A percentile compares a stretch with the other conserved stretches of the same genome.
These are phyloP conservation scores for Perizoma affinitatum DNA, from an alignment of 2,888 invertebrate species.

Conservation along the genomic window DNA sequence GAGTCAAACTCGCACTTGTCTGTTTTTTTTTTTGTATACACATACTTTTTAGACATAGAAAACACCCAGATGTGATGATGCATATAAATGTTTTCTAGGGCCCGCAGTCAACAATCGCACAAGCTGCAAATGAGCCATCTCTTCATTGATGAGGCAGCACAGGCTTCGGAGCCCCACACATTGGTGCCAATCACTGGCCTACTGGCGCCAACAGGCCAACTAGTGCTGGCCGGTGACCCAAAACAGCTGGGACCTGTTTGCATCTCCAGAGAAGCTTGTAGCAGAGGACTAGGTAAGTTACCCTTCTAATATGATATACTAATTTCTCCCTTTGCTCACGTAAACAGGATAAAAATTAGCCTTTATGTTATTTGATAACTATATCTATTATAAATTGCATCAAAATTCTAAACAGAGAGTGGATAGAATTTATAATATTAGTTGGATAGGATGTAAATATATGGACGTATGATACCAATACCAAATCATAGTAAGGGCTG, in stretches of 20 bases:
- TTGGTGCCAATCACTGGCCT: constrained; percentile 87
- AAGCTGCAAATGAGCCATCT: constrained; percentile 88
- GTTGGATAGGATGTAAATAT: no score
- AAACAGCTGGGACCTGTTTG: constrained; percentile 94
- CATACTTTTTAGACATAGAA: no score
- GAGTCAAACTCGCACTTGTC: no score
- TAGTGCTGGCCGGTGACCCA: constrained; percentile 92
- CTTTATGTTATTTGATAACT: no score
- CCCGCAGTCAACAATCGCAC: constrained; percentile 40
- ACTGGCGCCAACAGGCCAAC: constrained; percentile 80
- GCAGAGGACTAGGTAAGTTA: constrained; percentile 85
- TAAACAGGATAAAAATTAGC: no score
- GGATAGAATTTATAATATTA: no score
- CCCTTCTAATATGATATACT: neutral
- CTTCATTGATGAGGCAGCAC: constrained; percentile 96
- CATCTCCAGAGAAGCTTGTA: constrained; percentile 83
- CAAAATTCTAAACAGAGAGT: no score
- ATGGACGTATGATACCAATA: no score
- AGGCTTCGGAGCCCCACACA: constrained; percentile 90
- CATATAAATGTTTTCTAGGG: constrained; percentile 35
- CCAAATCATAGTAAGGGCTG: no score
- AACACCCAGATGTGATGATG: neutral
- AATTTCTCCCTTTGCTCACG: no score
- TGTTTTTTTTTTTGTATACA: no score
- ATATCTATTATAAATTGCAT: no score